Percentiles rank a stretch among this genome's conserved stretches.
Evolutionary conservation across 2,888 invertebrate species (phyloP).

Genomic region (Nomada lathburiana): DNA sequence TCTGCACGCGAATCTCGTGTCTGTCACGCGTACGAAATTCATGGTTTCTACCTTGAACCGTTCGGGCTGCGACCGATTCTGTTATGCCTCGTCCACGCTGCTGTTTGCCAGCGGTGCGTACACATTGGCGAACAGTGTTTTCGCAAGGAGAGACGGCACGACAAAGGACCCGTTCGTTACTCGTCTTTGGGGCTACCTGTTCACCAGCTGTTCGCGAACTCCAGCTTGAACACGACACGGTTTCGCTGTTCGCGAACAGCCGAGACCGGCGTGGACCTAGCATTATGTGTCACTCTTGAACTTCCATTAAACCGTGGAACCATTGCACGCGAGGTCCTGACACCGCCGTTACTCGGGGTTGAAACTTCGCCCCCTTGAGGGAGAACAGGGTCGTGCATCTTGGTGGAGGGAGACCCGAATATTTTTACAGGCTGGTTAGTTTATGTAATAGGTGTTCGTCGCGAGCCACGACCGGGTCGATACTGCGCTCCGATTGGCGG

Average conservation of each 20-base stretch:
- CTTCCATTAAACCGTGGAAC: conserved; percentile 70
- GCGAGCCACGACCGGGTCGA: conserved; percentile 55
- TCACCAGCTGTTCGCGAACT: too few species aligned
- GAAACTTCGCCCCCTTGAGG: conserved; percentile 29
- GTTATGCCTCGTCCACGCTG: too few species aligned
- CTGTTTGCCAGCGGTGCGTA: too few species aligned
- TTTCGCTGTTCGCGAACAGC: too few species aligned
- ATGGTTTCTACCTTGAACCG: too few species aligned
- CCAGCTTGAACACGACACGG: too few species aligned
- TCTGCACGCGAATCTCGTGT: neutral
- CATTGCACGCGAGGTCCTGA: conserved; percentile 71
- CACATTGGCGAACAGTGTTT: neutral
- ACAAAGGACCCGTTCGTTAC: too few species aligned
- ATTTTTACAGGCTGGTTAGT: conserved; percentile 67
- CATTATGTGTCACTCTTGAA: neutral
- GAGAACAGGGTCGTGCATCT: neutral
- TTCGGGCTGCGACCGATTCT: too few species aligned
- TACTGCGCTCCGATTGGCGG: conserved; percentile 64
- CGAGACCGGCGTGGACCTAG: too few species aligned
- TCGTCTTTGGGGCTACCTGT: too few species aligned
- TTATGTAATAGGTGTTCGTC: conserved; percentile 27
- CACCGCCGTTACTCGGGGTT: conserved; percentile 44
- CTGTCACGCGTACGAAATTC: neutral
- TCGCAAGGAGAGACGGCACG: neutral
- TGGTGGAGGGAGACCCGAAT: conserved; percentile 20